Evolutionary conservation across 2,888 invertebrate genomes (phyloP), one percentile per base, ranked within the genome.

Genomic region (Panorpa germanica): DNA sequence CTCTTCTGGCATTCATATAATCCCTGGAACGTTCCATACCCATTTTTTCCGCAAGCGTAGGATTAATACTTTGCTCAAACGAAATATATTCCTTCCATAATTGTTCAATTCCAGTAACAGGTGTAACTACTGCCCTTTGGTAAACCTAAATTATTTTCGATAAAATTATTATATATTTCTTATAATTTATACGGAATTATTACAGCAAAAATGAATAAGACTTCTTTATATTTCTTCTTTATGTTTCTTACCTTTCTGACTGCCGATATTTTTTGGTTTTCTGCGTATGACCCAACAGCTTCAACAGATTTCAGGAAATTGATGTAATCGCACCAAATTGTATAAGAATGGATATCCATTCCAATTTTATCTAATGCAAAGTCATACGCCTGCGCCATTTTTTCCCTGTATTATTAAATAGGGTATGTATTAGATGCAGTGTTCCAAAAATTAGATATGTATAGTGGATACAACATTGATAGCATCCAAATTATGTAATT

Each of bases 321-420:
- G 0, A 98, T 85, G 47, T 99, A 99, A 48, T 99, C 98, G 45
- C 83, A 82, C 91, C 96, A 99, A 36, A 99, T 85, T 6, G 82
- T 76, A 51, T 85, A 91, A 0, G 95, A 88, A 57, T 91, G 86
- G 41, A 95, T 80, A 48, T 99, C 98, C 73, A 98, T 77, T 1
- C 98, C 98, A 40, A 99, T 95, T 57, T 96, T 95, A 38, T 98
- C 98, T 38, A 99, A 57, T 0, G 98, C 96, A 56, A 98, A 98
- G 55, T 99, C 96, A 52, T 96, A 99, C 0, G 98, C 96, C 52
- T 98, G 93, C 0, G 96, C 96, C 83, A 99, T 86, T 61, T 95
- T 96, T 53, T 98, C 98, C 49, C 96, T 93, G 48, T 12, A 51
- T 49, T 50, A 49, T 39, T 25, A 24, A 18, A 15, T 12, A 8